These are phyloP conservation scores for Amiota communis DNA, from an alignment of 2,888 invertebrate species.

Conservation along the genomic window DNA sequence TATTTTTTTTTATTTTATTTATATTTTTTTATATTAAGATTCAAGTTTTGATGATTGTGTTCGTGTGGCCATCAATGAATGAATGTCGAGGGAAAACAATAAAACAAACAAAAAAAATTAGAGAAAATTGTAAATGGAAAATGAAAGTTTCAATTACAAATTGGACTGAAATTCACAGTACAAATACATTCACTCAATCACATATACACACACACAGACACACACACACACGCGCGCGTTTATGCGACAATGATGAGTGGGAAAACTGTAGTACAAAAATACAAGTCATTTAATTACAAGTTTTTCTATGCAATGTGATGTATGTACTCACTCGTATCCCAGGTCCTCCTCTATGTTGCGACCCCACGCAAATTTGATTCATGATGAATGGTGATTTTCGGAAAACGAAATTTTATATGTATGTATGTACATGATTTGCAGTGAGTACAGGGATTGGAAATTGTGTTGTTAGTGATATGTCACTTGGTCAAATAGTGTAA, in stretches of 20 bases:
- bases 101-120: neutral
- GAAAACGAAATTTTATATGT: too few relatives aligned
- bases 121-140: neutral
- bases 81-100: neutral
- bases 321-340: too few relatives aligned
- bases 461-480: too few relatives aligned
- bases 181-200: slow-evolving; percentile 7
- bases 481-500: too few relatives aligned
- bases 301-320: neutral
- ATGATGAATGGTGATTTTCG: too few relatives aligned
- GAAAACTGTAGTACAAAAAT: neutral
- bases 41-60: neutral
- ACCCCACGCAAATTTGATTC: too few relatives aligned
- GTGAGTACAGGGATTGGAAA: too few relatives aligned
- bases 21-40: neutral
- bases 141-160: slow-evolving; percentile 27
- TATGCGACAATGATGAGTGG: too few relatives aligned
- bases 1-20: neutral
- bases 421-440: too few relatives aligned
- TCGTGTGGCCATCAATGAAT: neutral
- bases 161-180: slow-evolving; percentile 12
- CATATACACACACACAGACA: slow-evolving; percentile 25
- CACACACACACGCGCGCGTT: neutral
- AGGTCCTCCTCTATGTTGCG: too few relatives aligned
- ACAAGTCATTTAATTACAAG: slow-evolving; percentile 14